A percentile compares a stretch with the other conserved stretches of the same genome.
These are phyloP conservation scores for Sphenopsis melanotis DNA, from an alignment of 2,797 vertebrate genomes.

Conservation along the genomic window DNA sequence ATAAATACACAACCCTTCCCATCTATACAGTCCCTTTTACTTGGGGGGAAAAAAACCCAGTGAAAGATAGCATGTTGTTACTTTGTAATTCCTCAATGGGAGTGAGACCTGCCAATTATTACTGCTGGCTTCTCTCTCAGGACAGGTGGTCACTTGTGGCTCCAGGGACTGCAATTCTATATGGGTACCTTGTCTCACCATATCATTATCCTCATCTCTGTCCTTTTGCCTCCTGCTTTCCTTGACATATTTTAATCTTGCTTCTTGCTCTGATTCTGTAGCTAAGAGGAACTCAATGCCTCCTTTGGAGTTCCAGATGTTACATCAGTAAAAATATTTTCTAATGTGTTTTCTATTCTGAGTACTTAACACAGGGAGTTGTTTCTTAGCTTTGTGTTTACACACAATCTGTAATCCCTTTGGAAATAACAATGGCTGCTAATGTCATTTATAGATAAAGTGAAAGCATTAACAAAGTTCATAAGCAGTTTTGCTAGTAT, in stretches of 20 bases:
- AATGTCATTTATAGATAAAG: not conserved
- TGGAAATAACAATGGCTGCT: constrained; percentile 1
- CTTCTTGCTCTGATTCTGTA: not conserved
- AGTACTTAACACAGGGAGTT: not conserved
- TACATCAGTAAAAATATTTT: not conserved
- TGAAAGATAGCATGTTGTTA: not conserved
- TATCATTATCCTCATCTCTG: not conserved
- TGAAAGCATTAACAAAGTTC: not conserved
- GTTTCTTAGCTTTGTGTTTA: constrained; percentile 8
- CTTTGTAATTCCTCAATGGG: not conserved
- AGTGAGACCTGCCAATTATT: not conserved
- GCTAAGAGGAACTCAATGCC: not conserved
- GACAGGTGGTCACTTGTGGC: not conserved
- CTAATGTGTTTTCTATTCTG: not conserved
- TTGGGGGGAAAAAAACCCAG: too few species aligned
- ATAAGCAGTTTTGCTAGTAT: not conserved
- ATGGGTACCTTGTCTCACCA: not conserved
- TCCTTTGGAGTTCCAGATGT: not conserved
- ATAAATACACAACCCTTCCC: not conserved
- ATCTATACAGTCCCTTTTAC: not conserved
- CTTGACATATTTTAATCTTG: not conserved
- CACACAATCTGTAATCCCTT: not conserved
- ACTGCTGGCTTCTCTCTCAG: not conserved
- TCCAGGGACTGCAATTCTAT: rapidly evolving
- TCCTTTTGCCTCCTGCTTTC: not conserved